These are phyloP conservation scores for Sphaerophoria taeniata DNA, from an alignment of 2,888 invertebrate species.

Conservation along the genomic window DNA sequence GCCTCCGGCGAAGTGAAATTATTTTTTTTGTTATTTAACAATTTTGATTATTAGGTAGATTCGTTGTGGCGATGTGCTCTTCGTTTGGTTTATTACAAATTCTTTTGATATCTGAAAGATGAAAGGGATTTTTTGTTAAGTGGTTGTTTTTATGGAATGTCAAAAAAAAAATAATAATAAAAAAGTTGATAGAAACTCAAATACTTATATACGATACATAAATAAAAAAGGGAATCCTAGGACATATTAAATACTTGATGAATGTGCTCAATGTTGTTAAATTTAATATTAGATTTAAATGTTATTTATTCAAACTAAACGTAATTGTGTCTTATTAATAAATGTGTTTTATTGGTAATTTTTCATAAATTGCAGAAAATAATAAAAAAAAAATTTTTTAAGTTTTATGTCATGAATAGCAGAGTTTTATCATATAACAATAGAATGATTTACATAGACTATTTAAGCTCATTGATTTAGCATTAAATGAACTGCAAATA, in stretches of 20 bases:
- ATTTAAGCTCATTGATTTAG: no score
- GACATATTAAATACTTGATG: not conserved
- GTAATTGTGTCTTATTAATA: no score
- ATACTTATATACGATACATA: conserved; percentile 21
- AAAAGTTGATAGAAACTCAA: conserved; percentile 45
- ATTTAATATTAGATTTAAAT: no score
- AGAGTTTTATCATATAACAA: no score
- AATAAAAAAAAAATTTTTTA: no score
- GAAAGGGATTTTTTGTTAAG: conserved; percentile 38
- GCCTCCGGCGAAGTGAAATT: conserved; percentile 54
- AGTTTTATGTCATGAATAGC: no score
- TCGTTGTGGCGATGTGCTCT: conserved; percentile 73
- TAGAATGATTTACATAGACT: no score
- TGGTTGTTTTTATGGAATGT: conserved; percentile 45
- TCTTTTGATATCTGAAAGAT: conserved; percentile 64
- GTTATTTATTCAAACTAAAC: no score
- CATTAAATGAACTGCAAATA: no score
- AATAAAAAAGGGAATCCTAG: conserved; percentile 34
- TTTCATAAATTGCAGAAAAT: no score
- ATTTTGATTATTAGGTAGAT: conserved; percentile 67
- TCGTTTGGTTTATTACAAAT: conserved; percentile 66
- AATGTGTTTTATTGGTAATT: no score
- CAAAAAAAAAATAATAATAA: conserved; percentile 48
- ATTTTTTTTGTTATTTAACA: conserved; percentile 43
- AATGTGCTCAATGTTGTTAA: no score